A percentile compares a stretch with the other conserved stretches of the same genome.
Evolutionary conservation across 2,113 vertebrate species (phyloP).

Genomic region (Balaenoptera acutorostrata): DNA sequence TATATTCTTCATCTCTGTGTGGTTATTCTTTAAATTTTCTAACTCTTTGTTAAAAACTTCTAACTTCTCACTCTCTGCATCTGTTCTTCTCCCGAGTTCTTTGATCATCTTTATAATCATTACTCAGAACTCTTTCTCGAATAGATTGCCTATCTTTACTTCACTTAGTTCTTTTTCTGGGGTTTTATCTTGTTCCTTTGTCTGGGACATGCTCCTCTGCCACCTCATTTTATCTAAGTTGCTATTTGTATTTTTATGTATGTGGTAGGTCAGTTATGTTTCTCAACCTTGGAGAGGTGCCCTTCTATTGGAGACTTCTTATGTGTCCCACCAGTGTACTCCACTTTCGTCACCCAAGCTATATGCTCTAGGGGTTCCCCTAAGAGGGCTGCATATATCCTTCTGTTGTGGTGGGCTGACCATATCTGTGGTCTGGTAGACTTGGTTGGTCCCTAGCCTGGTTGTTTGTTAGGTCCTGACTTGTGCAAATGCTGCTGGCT

Average conservation of each 20-base stretch:
- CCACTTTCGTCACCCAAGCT: not conserved
- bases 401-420: not conserved
- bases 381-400: not conserved
- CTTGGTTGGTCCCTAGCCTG: no score
- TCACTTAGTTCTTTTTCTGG: not conserved
- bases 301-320: not conserved
- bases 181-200: not conserved
- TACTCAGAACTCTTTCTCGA: no score
- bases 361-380: not conserved
- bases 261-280: not conserved
- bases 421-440: not conserved
- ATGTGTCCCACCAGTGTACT: not conserved
- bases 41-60: no score
- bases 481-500: not conserved
- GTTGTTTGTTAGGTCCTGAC: not conserved
- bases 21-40: no score
- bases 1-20: no score
- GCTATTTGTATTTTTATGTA: not conserved
- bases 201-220: not conserved
- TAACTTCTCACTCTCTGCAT: no score
- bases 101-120: no score
- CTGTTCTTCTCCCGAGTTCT: no score
- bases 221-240: not conserved
- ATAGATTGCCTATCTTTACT: no score
- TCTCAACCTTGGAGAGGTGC: not conserved